These are phyloP conservation scores for Iselma pallidipennis DNA, from an alignment of 2,888 invertebrate species.

Conservation along the genomic window DNA sequence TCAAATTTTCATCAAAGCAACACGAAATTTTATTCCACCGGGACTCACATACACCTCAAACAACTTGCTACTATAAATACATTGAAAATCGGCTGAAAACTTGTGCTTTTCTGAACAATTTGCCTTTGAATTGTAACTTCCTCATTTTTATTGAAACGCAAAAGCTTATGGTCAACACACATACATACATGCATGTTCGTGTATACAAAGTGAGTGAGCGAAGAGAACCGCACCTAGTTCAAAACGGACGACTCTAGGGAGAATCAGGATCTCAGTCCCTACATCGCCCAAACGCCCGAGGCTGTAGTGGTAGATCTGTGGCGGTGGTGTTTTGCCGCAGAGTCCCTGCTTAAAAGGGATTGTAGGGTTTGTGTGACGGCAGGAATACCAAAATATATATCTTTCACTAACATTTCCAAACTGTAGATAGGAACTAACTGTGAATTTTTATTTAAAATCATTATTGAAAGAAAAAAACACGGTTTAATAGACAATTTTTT, in stretches of 20 bases:
- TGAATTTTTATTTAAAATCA: neutral
- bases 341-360: neutral
- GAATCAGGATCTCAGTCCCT: neutral
- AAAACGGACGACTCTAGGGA: neutral
- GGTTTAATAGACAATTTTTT: neutral
- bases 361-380: neutral
- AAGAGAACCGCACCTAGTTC: too few relatives aligned
- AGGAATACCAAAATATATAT: neutral
- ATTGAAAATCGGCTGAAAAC: constrained; percentile 18
- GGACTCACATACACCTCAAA: too few relatives aligned
- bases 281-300: neutral
- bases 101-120: constrained; percentile 25
- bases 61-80: too few relatives aligned
- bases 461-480: neutral
- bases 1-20: too few relatives aligned
- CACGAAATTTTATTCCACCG: too few relatives aligned
- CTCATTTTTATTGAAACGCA: constrained; percentile 15
- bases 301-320: neutral
- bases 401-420: neutral
- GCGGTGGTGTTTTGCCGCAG: neutral
- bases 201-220: neutral
- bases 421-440: neutral
- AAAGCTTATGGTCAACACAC: neutral
- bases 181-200: neutral
- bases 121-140: constrained; percentile 24